phyloP scores from a whole-genome alignment of 2,888 invertebrate species.

The Drosophila nr. perissopoda region DNA sequence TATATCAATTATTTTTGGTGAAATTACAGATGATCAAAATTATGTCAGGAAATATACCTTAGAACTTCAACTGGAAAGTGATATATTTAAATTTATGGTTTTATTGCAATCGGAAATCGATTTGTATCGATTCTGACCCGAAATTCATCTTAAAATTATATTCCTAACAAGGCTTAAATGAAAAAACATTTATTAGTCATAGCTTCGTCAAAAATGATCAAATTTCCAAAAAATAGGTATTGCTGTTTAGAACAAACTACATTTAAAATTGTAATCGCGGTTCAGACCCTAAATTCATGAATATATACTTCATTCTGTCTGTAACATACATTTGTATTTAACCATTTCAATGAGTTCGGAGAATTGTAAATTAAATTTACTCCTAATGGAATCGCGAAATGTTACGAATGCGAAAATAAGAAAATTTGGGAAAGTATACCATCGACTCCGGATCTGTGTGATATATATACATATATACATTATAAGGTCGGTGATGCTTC shows the following conservation, averaged over 20 bases:
- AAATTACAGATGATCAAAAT: too few relatives aligned
- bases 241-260: not conserved
- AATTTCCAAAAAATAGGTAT: not conserved
- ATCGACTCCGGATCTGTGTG: not conserved
- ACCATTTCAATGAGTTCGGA: not conserved
- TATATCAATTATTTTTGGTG: too few relatives aligned
- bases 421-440: too few relatives aligned
- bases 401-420: not conserved
- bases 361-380: not conserved
- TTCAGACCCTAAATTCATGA: not conserved
- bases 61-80: too few relatives aligned
- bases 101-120: too few relatives aligned
- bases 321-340: not conserved
- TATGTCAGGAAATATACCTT: too few relatives aligned
- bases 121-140: not conserved
- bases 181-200: too few relatives aligned
- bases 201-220: not conserved
- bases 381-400: not conserved
- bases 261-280: not conserved
- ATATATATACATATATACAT: rapidly evolving
- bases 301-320: not conserved
- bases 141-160: not conserved
- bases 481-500: not conserved
- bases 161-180: too few relatives aligned
- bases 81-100: too few relatives aligned